These are phyloP conservation scores for Falcunculus frontatus DNA, from an alignment of 2,113 vertebrate genomes.

Conservation along the genomic window DNA sequence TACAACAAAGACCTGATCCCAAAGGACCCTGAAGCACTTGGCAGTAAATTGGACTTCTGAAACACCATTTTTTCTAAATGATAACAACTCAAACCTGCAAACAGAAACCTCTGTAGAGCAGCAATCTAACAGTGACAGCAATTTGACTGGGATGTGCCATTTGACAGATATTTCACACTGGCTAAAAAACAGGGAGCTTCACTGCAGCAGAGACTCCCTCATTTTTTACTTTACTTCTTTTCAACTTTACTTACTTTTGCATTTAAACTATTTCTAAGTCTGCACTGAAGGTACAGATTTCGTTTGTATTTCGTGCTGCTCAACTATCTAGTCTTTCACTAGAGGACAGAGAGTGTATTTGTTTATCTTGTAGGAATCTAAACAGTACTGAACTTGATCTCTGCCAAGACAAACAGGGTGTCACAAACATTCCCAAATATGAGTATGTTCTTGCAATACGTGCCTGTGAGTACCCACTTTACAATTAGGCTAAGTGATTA, in stretches of 20 bases:
- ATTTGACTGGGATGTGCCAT: background rate
- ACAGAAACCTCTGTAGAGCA: background rate
- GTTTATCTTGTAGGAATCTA: background rate
- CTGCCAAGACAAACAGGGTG: background rate
- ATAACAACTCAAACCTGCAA: background rate
- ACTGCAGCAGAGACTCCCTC: background rate
- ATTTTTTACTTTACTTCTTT: background rate
- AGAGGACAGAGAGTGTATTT: background rate
- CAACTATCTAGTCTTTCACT: background rate
- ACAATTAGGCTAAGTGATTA: background rate
- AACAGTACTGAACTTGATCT: background rate
- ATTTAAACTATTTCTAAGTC: background rate
- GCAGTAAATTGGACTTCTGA: background rate
- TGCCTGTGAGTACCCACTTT: background rate
- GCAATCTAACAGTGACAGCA: background rate
- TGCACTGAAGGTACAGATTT: background rate
- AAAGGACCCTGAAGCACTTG: background rate
- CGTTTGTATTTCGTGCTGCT: background rate
- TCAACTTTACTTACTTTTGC: background rate
- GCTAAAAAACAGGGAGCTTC: background rate
- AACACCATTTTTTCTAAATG: background rate
- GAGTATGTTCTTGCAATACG: background rate
- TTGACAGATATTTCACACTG: background rate
- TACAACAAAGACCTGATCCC: background rate
- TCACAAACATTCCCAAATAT: background rate